Percentiles rank a stretch among this genome's conserved stretches.
phyloP scores from a whole-genome alignment of 2,797 vertebrate species.

The Taenioides sp. region DNA sequence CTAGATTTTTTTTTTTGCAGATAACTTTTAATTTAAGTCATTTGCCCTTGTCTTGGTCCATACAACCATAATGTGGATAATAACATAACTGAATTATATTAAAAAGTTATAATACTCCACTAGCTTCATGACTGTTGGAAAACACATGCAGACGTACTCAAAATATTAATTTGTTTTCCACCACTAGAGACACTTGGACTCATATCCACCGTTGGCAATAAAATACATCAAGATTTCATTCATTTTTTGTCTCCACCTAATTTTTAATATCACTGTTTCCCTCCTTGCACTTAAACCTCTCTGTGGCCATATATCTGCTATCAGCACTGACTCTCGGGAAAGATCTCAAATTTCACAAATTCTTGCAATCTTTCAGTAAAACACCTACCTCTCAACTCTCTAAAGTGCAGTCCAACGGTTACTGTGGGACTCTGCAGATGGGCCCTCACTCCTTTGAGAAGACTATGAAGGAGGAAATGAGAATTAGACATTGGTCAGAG shows the following conservation, averaged over 20 bases:
- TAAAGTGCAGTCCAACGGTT: slow-evolving; percentile 24
- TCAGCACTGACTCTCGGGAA: slow-evolving; percentile 56
- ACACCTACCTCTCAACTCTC: slow-evolving; percentile 27
- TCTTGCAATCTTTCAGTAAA: slow-evolving; percentile 45
- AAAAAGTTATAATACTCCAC: background rate
- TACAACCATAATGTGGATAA: background rate
- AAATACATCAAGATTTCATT: slow-evolving; percentile 27
- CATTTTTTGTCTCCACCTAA: slow-evolving; percentile 13
- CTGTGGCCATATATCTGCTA: slow-evolving; percentile 61
- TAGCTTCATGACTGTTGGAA: background rate
- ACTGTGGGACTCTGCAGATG: slow-evolving; percentile 44
- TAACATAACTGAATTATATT: background rate
- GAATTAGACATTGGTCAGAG: slow-evolving; percentile 54
- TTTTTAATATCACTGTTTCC: slow-evolving; percentile 44
- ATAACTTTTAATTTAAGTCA: too few species aligned
- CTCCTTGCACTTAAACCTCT: slow-evolving; percentile 29
- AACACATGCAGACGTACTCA: slow-evolving; percentile 18
- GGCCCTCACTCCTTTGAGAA: slow-evolving; percentile 41
- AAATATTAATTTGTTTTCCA: slow-evolving; percentile 28
- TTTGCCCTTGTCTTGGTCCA: too few species aligned
- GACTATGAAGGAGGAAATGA: slow-evolving; percentile 56
- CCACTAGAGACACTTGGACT: slow-evolving; percentile 25
- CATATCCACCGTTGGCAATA: slow-evolving; percentile 21
- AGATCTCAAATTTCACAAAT: slow-evolving; percentile 40
- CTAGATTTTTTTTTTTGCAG: too few species aligned